Percentiles rank a stretch among this genome's conserved stretches.
Conservation (phyloP, 2,797 vertebrate genomes). For the Onychomys leucogaster region DNA sequence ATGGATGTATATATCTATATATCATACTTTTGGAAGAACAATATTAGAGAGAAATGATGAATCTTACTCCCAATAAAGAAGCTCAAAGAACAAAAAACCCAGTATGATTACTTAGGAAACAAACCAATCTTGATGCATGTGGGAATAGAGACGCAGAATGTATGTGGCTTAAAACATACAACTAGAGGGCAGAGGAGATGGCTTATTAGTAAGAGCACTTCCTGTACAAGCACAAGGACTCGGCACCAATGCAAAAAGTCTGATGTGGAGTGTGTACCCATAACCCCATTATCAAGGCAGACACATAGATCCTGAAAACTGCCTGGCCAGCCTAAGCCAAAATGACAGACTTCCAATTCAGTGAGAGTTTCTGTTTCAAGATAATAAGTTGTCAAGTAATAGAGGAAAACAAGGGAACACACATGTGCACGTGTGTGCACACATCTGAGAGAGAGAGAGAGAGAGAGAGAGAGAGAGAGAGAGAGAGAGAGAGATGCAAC, state of each 20-base stretch:
- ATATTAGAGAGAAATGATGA: neutral
- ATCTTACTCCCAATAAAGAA: neutral
- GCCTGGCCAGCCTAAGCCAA: neutral
- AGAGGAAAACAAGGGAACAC: neutral
- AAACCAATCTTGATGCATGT: neutral
- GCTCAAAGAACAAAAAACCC: neutral
- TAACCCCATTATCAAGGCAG: neutral
- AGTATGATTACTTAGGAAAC: neutral
- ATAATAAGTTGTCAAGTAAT: neutral
- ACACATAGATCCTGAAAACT: too few species aligned
- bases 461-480: too few species aligned
- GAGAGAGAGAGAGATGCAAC: too few species aligned
- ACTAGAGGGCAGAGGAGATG: neutral
- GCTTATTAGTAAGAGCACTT: neutral
- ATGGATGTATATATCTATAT: neutral
- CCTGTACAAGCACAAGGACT: neutral
- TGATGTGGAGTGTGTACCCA: too few species aligned
- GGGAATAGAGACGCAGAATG: neutral
- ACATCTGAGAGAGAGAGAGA: neutral
- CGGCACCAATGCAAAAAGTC: neutral
- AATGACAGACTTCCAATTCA: neutral
- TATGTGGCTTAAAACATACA: neutral
- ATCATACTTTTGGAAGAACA: neutral
- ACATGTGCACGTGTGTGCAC: neutral
- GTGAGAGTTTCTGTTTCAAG: neutral